Conservation (phyloP, 2,797 vertebrate genomes). For the Poecile montanus region DNA sequence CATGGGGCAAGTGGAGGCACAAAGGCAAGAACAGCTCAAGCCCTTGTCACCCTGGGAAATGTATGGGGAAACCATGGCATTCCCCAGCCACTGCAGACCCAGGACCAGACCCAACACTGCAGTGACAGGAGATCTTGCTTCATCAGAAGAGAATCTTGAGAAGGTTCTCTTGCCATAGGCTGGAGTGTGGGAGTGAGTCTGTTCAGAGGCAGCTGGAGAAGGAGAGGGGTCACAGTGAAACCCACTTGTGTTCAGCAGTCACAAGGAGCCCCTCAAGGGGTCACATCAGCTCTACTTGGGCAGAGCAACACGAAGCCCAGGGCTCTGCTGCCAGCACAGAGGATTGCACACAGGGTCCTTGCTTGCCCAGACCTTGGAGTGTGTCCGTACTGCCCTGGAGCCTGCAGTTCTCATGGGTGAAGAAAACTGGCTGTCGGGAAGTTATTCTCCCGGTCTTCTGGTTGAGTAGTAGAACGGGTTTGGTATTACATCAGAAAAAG, state of each 20-base stretch:
- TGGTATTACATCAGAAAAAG: background rate
- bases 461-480: background rate
- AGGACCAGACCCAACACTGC: background rate
- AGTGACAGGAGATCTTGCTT: background rate
- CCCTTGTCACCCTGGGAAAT: background rate
- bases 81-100: background rate
- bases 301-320: fast-evolving
- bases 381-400: fast-evolving
- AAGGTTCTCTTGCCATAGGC: background rate
- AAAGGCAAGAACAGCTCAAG: background rate
- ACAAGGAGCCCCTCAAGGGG: background rate
- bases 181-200: fast-evolving
- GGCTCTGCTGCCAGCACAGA: background rate
- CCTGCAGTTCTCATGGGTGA: background rate
- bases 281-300: fast-evolving
- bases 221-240: background rate
- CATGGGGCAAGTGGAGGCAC: background rate
- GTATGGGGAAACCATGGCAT: background rate
- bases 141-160: background rate
- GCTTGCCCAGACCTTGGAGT: background rate
- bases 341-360: background rate
- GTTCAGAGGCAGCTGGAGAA: background rate
- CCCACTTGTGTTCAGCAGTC: fast-evolving
- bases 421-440: background rate
- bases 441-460: background rate